Evolutionary conservation across 2,113 vertebrate species (phyloP).

Genomic region (Eulacestoma nigropectus): DNA sequence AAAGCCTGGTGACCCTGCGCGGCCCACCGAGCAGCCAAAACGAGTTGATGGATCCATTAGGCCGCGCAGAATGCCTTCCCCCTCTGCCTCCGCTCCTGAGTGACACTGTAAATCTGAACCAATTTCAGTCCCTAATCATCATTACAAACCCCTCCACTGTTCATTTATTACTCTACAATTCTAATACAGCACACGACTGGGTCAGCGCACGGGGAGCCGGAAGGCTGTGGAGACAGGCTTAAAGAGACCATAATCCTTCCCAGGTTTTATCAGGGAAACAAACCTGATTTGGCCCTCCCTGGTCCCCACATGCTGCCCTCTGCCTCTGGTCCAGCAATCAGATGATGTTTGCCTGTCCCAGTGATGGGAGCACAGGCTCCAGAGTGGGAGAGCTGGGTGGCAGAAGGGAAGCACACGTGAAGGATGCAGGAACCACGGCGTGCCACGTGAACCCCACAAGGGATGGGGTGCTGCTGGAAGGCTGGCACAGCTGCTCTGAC

Average conservation of each 20-base stretch:
- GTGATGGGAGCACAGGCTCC: not conserved
- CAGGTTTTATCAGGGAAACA: not conserved
- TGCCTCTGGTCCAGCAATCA: not conserved
- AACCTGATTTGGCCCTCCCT: not conserved
- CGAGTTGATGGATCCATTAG: slow-evolving; percentile 99
- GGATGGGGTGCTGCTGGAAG: not conserved
- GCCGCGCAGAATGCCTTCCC: slow-evolving; percentile 92
- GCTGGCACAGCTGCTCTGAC: not conserved
- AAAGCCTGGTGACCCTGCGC: slow-evolving; percentile 99
- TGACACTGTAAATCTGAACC: slow-evolving; percentile 99
- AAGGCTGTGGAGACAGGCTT: slow-evolving; percentile 75
- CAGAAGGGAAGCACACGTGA: not conserved
- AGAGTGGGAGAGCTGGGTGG: not conserved
- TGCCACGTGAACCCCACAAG: accelerated
- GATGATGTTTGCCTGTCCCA: not conserved
- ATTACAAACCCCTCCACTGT: slow-evolving; percentile 98
- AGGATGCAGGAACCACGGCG: accelerated
- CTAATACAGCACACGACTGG: slow-evolving; percentile 82
- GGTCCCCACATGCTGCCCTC: accelerated
- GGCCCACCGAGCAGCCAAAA: slow-evolving; percentile 97
- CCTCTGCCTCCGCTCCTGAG: slow-evolving; percentile 91
- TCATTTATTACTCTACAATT: slow-evolving; percentile 92
- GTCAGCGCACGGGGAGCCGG: slow-evolving; percentile 62
- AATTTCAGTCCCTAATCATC: slow-evolving; percentile 99
- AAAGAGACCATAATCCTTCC: slow-evolving; percentile 70